Evolutionary conservation across 2,797 vertebrate genomes (phyloP).

Genomic region (Rhabdophis nuchalis): DNA sequence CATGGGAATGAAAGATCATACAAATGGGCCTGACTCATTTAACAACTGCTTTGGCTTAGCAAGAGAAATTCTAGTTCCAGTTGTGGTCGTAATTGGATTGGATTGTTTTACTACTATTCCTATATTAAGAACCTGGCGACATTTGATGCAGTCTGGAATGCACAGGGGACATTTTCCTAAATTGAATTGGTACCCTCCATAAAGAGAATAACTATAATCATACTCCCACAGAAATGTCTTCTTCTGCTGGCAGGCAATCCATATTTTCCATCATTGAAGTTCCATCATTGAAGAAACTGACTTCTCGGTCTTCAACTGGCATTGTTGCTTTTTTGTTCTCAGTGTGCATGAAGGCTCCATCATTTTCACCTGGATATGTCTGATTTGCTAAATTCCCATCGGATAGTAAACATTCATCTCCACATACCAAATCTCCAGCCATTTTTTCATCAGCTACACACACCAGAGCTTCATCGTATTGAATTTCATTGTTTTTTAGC

Average conservation of each 20-base stretch:
- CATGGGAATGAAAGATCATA: background rate
- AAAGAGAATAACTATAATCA: background rate
- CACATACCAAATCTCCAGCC: background rate
- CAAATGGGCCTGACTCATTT: background rate
- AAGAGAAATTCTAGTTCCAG: background rate
- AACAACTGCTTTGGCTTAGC: background rate
- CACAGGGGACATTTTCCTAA: background rate
- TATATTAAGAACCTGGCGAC: background rate
- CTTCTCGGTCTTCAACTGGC: background rate
- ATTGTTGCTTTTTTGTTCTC: background rate
- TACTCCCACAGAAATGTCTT: background rate
- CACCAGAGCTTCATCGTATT: too few relatives aligned
- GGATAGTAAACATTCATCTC: background rate
- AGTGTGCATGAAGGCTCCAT: background rate
- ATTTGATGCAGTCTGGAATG: background rate
- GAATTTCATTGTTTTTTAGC: background rate
- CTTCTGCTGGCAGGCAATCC: background rate
- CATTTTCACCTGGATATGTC: background rate
- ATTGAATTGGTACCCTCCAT: background rate
- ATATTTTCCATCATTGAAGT: too few relatives aligned
- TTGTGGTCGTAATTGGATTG: background rate
- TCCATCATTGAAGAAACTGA: background rate
- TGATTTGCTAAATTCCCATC: background rate
- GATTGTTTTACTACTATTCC: background rate
- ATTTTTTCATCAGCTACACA: background rate